Evolutionary conservation across 2,888 invertebrate species (phyloP).

Genomic region (Melieria crassipennis): DNA sequence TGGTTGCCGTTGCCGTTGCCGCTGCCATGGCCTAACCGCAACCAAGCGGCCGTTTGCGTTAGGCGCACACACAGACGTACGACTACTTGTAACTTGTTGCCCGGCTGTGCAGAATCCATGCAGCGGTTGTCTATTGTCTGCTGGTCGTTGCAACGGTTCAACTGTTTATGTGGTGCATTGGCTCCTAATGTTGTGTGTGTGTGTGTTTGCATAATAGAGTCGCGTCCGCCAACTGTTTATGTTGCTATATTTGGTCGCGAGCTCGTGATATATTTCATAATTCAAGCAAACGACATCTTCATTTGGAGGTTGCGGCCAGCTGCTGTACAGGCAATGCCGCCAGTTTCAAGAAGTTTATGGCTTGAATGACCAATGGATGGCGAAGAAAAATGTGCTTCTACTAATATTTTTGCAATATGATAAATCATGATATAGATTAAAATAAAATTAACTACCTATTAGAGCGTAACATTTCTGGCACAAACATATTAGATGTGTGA

Average conservation of each 20-base stretch:
- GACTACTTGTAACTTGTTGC: background rate
- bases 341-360: too few species aligned
- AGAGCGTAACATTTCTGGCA: too few species aligned
- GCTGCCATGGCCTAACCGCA: constrained; percentile 1
- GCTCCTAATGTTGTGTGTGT: constrained; percentile 28
- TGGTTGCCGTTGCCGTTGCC: too few species aligned
- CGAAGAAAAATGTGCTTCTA: too few species aligned
- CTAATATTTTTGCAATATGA: too few species aligned
- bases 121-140: constrained; percentile 6
- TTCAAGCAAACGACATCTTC: constrained; percentile 56
- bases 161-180: constrained; percentile 7
- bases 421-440: too few species aligned
- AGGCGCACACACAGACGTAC: too few species aligned
- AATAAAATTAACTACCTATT: too few species aligned
- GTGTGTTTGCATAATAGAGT: constrained; percentile 17
- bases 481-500: too few species aligned
- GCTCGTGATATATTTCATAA: constrained; percentile 59
- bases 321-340: background rate
- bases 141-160: too few species aligned
- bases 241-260: constrained; percentile 52
- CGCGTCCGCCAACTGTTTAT: too few species aligned
- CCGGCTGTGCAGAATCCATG: constrained; percentile 12
- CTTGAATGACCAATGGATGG: too few species aligned
- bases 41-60: constrained; percentile 8
- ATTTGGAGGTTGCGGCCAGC: constrained; percentile 43